Evolutionary conservation across 2,888 invertebrate genomes (phyloP), one percentile per base, ranked within the genome.

Genomic region (Lypha dubia): DNA sequence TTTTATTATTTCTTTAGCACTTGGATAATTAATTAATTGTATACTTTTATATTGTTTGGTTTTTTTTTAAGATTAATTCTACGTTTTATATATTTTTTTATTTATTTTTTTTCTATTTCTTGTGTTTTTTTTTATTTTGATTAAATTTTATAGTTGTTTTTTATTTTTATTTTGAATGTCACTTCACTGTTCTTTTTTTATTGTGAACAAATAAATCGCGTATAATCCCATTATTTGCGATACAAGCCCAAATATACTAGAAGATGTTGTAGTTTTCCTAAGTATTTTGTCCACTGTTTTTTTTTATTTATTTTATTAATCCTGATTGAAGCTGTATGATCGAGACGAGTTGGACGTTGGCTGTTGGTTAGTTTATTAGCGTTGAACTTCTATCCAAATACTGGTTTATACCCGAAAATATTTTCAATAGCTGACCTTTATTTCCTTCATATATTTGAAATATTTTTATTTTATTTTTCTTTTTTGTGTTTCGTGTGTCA

Each of bases 341-440:
- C 91, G 91, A 91, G 91, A 91, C 91, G 68, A 17, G 32, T 77
- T 60, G 91, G 90, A 91, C 91, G 88, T 87, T 80, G 70, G 80
- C 79, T 83, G 83, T 63, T 74, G 81, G 82, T 84, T 87, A 46
- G 74, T 56, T 82, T 79, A 74, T 83, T 79, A 84, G 81, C 84
- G 63, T 58, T 81, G 81, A 81, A 81, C 77, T 84, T 81, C 84
- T 74, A 81, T 79, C 58, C 51, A 74, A 84, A 77, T 81, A 81
- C 84, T 84, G 81, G 81, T 13, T 74, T 74, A 79, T 74, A 74
- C 81, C 70, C 76, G 84, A 81, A 84, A 74, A 70, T 81, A 60
- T 77, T 75, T 81, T 77, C 70, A 68, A 84, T 73, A 79, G 70
- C 74, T 84, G 84, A 84, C 81, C 84, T 81, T 74, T 79, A 41